Conservation (phyloP, 2,888 invertebrate species). For the Zhengitettix transpicula region DNA sequence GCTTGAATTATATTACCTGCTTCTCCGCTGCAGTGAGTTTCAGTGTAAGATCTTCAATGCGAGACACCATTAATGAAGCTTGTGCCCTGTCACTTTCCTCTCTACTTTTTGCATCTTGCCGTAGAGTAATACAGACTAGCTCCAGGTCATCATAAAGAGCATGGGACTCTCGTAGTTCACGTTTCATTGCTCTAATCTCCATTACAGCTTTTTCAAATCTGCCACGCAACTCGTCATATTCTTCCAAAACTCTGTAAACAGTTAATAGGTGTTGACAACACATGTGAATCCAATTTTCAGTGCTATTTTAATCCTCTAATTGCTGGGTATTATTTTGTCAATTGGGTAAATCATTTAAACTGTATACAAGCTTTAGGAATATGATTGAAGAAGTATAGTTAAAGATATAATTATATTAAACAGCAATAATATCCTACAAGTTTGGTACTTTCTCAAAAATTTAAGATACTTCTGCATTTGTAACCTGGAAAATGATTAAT, state of each 20-base stretch:
- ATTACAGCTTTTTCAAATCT: constrained; percentile 68
- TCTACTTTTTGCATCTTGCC: constrained; percentile 49
- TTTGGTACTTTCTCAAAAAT: too few relatives aligned
- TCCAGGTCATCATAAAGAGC: constrained; percentile 65
- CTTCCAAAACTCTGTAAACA: constrained; percentile 47
- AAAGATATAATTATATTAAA: too few relatives aligned
- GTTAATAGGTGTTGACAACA: background rate
- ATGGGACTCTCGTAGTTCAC: constrained; percentile 62
- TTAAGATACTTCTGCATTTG: too few relatives aligned
- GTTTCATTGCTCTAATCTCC: constrained; percentile 69
- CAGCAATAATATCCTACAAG: too few relatives aligned
- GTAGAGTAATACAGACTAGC: constrained; percentile 55
- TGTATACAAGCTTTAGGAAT: too few relatives aligned
- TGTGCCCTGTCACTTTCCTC: constrained; percentile 44
- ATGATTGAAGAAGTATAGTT: too few relatives aligned
- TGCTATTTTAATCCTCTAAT: too few relatives aligned
- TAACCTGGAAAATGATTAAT: too few relatives aligned
- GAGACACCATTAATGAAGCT: constrained; percentile 60
- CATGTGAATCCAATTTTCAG: too few relatives aligned
- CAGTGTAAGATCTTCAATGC: constrained; percentile 67
- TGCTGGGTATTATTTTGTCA: too few relatives aligned
- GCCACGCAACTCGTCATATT: constrained; percentile 57
- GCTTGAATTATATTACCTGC: constrained; percentile 33
- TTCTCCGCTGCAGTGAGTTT: constrained; percentile 69
- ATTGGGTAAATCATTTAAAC: too few relatives aligned